Base-by-base conservation (phyloP, 2,113 vertebrate genomes). In the Burhinus bistriatus region DNA sequence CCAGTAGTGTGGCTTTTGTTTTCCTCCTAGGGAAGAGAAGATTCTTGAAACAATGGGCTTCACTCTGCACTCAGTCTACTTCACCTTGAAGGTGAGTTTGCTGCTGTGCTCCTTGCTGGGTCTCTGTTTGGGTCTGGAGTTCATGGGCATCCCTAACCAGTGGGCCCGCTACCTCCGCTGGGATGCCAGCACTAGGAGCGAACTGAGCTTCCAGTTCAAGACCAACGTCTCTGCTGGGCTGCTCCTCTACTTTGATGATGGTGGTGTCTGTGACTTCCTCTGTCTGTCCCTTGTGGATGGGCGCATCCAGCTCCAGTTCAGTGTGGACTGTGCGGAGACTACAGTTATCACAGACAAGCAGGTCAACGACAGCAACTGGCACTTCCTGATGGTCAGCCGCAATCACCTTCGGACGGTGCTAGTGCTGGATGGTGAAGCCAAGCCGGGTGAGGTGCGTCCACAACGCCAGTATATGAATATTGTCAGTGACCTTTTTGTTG, bases 101-200 rank as follows among this genome's bases (percentile, higher is more conserved):
- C 97, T 99, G 87, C 97, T 99, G 89, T 98, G 98, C 95, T 98
- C 98, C 59, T 89, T 99, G 77, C 93, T 99, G 94, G 99, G 98
- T 87, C 97, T 99, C 51, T 99, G 98, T 95, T 90, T 98, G 90
- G 98, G 99, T 88, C 97, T 99, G 44, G 99, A 99, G 98, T 99
- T 99, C 94, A 99, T 99, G 94, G 99, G 99, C 73, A 98, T 99
- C 32, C 98, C 99, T 66, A 99, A 99, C 92, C 99, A 99, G 96
- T 99, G 99, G 99, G 99, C 99, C 88, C 99, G 99, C 85, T 99
- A 99, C 98, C 98, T 99, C 75, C 99, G 99, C 96, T 99, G 99
- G 99, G 99, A 99, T 59, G 99, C 99, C 90, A 99, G 99, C 97
- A 98, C 99, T 6, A 98, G 98, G 94, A 98, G 99, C 4, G 99